A percentile compares a stretch with the other conserved stretches of the same genome.
These are phyloP conservation scores for Peromyscus leucopus DNA, from an alignment of 2,113 vertebrate species.

Conservation along the genomic window DNA sequence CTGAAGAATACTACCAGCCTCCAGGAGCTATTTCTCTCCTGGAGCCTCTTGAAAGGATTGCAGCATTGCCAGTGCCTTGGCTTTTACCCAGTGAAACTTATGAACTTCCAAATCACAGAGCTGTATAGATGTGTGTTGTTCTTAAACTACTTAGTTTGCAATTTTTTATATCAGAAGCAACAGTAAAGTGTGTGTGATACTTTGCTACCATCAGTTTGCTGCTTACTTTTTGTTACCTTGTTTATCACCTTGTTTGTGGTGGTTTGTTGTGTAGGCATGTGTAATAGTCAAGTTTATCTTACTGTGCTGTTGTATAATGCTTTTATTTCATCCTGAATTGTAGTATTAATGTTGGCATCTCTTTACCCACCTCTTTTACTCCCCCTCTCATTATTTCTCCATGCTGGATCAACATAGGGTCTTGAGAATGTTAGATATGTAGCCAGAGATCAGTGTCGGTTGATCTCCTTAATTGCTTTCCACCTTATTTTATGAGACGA, in stretches of 20 bases:
- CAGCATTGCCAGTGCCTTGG: background rate
- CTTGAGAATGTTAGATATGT: background rate
- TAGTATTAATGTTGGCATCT: slow-evolving; percentile 8
- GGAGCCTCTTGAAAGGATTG: background rate
- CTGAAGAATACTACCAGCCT: background rate
- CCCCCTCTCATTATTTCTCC: background rate
- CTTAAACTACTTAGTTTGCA: background rate
- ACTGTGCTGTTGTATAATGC: background rate
- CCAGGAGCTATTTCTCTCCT: background rate
- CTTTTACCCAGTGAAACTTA: background rate
- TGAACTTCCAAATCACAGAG: background rate
- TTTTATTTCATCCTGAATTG: background rate
- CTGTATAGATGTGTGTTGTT: background rate
- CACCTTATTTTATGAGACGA: background rate
- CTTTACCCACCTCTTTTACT: background rate
- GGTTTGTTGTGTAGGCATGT: background rate
- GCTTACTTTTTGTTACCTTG: background rate
- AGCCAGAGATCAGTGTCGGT: background rate
- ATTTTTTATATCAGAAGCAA: background rate
- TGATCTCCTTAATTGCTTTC: background rate
- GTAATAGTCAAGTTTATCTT: background rate
- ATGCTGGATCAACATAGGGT: background rate
- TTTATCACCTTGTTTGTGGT: background rate
- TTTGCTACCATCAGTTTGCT: background rate
- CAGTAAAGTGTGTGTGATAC: background rate